A percentile compares a stretch with the other conserved stretches of the same genome.
Evolutionary conservation across 2,888 invertebrate species (phyloP).

Genomic region (Junonia oenone): DNA sequence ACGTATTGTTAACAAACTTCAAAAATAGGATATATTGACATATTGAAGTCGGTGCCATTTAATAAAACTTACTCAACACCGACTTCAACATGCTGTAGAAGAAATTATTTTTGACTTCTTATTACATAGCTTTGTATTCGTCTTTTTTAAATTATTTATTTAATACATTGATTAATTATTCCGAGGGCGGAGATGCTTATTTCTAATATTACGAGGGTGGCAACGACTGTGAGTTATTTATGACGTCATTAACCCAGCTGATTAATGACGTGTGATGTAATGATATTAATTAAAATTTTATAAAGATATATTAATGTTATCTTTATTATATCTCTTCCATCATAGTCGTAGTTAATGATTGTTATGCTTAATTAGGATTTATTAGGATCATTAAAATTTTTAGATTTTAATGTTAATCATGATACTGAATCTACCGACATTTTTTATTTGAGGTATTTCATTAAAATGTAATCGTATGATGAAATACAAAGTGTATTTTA

Average conservation of each 20-base stretch:
- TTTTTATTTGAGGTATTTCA: too few relatives aligned
- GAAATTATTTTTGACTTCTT: too few relatives aligned
- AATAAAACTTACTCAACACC: too few relatives aligned
- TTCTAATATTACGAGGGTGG: neutral
- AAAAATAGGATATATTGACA: too few relatives aligned
- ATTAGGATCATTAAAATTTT: neutral
- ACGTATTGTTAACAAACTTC: too few relatives aligned
- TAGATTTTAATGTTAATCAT: neutral
- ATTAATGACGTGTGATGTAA: neutral
- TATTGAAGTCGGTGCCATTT: too few relatives aligned
- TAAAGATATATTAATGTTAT: neutral
- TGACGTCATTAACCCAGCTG: neutral
- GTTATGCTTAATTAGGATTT: constrained; percentile 2
- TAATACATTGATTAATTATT: neutral
- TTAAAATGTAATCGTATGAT: too few relatives aligned
- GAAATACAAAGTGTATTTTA: too few relatives aligned
- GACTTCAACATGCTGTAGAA: too few relatives aligned
- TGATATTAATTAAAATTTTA: neutral
- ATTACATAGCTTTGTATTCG: too few relatives aligned
- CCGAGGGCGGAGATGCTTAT: neutral
- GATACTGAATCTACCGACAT: too few relatives aligned
- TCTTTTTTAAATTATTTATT: too few relatives aligned
- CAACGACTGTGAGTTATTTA: neutral
- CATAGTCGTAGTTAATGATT: neutral
- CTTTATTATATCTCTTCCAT: neutral